Conservation (phyloP, 2,888 invertebrate genomes). For the Hypolimnas misippus region DNA sequence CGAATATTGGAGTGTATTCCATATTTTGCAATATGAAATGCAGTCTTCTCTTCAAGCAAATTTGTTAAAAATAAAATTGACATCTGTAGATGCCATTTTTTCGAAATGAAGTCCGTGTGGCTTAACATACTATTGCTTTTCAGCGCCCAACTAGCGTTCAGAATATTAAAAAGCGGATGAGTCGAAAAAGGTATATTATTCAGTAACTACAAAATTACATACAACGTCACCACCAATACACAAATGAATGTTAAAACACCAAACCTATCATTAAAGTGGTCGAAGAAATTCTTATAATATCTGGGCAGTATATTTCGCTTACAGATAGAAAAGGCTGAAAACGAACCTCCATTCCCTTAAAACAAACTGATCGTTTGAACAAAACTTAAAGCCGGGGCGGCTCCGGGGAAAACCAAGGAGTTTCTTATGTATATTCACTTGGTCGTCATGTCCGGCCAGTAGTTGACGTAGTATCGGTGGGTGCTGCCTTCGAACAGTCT, state of each 20-base stretch:
- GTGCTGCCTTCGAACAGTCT: conserved; percentile 98
- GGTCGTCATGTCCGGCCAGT: conserved; percentile 98
- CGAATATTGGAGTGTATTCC: no score
- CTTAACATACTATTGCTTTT: no score
- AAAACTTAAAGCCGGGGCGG: conserved; percentile 23
- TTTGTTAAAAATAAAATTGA: no score
- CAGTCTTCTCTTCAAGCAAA: no score
- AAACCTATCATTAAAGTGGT: conserved; percentile 40
- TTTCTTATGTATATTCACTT: conserved; percentile 80
- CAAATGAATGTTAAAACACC: conserved; percentile 24
- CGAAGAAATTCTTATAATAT: conserved; percentile 40
- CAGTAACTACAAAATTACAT: no score
- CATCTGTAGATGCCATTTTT: no score
- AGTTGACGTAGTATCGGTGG: conserved; percentile 97
- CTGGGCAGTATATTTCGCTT: conserved; percentile 42
- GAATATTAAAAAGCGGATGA: no score
- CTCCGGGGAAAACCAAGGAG: conserved; percentile 28
- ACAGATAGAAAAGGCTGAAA: conserved; percentile 22
- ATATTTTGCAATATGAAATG: no score
- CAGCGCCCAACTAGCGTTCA: no score
- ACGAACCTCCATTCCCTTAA: not conserved
- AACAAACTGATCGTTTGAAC: conserved; percentile 4
- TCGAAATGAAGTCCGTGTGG: no score
- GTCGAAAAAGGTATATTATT: no score
- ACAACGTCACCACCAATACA: conserved; percentile 26